A percentile compares a stretch with the other conserved stretches of the same genome.
Evolutionary conservation across 2,113 vertebrate genomes (phyloP).

Genomic region (Vulpes vulpes): DNA sequence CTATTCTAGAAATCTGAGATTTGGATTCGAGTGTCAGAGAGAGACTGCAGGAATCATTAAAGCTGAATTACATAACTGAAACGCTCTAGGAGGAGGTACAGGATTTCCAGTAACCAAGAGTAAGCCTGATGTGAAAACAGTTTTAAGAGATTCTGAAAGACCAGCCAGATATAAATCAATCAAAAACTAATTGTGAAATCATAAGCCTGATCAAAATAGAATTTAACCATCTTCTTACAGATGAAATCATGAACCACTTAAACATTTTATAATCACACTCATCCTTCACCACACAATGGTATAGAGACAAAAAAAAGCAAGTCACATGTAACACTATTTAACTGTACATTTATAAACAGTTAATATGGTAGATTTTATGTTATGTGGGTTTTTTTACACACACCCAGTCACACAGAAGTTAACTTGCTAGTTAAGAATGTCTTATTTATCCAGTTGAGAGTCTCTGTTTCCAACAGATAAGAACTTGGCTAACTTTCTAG

Average conservation of each 20-base stretch:
- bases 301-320: not conserved
- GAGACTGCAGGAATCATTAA: not conserved
- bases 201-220: not conserved
- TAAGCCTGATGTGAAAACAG: not conserved
- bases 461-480: not conserved
- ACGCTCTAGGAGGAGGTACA: not conserved
- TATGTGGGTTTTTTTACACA: not conserved
- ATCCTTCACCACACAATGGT: not conserved
- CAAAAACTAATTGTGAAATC: not conserved
- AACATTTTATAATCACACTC: not conserved
- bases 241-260: not conserved
- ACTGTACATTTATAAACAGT: not conserved
- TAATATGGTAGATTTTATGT: not conserved
- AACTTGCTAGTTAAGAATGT: not conserved
- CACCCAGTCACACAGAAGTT: not conserved
- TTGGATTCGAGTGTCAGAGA: not conserved
- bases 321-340: not conserved
- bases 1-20: not conserved
- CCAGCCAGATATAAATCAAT: not conserved
- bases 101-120: not conserved
- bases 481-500: not conserved
- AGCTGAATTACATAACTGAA: not conserved
- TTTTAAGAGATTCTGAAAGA: constrained; percentile 30
- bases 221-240: not conserved
- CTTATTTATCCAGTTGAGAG: not conserved